phyloP scores from a whole-genome alignment of 2,113 vertebrate genomes.

The Pangasianodon hypophthalmus region DNA sequence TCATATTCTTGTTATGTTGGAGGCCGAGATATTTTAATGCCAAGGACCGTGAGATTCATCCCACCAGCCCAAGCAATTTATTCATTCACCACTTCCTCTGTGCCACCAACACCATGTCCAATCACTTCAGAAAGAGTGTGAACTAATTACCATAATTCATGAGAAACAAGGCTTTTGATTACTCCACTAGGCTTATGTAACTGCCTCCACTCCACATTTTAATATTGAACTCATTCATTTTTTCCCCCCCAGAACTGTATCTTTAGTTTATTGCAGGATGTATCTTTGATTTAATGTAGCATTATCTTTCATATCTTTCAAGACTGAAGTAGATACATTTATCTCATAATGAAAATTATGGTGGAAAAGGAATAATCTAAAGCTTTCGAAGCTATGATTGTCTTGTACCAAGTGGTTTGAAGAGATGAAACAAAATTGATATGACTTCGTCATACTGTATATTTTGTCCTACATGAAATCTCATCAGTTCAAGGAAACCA shows the following conservation, averaged over 20 bases:
- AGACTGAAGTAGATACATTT: not conserved
- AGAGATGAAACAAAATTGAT: not conserved
- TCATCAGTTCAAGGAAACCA: not conserved
- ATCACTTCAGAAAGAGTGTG: conserved; percentile 24
- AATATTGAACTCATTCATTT: conserved; percentile 5
- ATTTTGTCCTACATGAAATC: not conserved
- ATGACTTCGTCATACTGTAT: not conserved
- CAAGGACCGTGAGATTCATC: conserved; percentile 6
- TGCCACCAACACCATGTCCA: conserved; percentile 21
- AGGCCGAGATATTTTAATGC: conserved; percentile 30
- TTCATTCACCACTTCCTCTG: conserved; percentile 27
- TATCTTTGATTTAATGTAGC: too few relatives aligned
- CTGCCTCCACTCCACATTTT: not conserved
- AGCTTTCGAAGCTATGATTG: not conserved
- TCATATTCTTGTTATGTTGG: conserved; percentile 15
- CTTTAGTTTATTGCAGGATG: too few relatives aligned
- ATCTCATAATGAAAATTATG: not conserved
- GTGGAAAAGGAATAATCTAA: not conserved
- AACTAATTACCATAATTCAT: conserved; percentile 37
- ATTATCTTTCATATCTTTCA: conserved; percentile 5
- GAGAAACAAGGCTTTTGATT: conserved; percentile 36
- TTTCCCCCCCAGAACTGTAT: not conserved
- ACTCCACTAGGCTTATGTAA: conserved; percentile 20
- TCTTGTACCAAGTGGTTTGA: conserved; percentile 4
- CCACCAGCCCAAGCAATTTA: conserved; percentile 9